These are phyloP conservation scores for Penaeus japonicus DNA, from an alignment of 1,140 invertebrate genomes.

Conservation along the genomic window DNA sequence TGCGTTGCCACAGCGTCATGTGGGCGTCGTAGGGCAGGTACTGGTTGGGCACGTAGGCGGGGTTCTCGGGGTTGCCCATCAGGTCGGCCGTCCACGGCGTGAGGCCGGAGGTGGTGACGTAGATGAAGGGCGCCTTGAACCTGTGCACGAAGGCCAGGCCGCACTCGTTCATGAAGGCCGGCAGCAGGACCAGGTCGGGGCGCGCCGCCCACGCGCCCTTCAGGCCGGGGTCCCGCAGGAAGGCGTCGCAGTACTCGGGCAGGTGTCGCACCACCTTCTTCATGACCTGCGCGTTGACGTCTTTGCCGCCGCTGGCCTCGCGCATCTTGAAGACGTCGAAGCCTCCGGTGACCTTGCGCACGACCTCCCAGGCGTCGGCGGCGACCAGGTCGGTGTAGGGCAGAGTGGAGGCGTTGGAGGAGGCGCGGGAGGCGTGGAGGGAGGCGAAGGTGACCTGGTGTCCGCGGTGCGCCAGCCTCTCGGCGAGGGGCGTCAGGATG, in stretches of 20 bases:
- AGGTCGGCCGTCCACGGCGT: slow-evolving; percentile 59
- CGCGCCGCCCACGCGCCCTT: slow-evolving; percentile 51
- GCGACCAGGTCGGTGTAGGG: slow-evolving; percentile 59
- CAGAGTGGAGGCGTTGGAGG: slow-evolving; percentile 60
- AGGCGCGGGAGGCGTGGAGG: slow-evolving; percentile 55
- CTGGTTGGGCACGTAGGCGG: slow-evolving; percentile 58
- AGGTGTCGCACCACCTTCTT: slow-evolving; percentile 53
- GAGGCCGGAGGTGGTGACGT: slow-evolving; percentile 55
- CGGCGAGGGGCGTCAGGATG: slow-evolving; percentile 64
- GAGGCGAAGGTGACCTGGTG: slow-evolving; percentile 72
- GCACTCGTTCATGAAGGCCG: slow-evolving; percentile 61
- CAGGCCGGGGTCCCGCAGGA: slow-evolving; percentile 52
- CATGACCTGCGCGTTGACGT: slow-evolving; percentile 56
- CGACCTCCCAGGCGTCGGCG: slow-evolving; percentile 25
- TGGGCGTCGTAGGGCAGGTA: slow-evolving; percentile 54
- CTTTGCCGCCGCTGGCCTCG: slow-evolving; percentile 28
- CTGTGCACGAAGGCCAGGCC: slow-evolving; percentile 63
- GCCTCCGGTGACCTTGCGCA: slow-evolving; percentile 47
- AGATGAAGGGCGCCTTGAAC: slow-evolving; percentile 72
- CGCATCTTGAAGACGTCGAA: slow-evolving; percentile 58
- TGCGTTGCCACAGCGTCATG: slow-evolving; percentile 60
- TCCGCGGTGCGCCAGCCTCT: slow-evolving; percentile 68
- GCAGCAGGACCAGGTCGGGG: slow-evolving; percentile 62
- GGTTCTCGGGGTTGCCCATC: slow-evolving; percentile 59
- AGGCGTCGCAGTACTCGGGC: slow-evolving; percentile 57